A percentile compares a stretch with the other conserved stretches of the same genome.
Evolutionary conservation across 1,140 invertebrate species (phyloP).

Genomic region (Drosophila obscura): DNA sequence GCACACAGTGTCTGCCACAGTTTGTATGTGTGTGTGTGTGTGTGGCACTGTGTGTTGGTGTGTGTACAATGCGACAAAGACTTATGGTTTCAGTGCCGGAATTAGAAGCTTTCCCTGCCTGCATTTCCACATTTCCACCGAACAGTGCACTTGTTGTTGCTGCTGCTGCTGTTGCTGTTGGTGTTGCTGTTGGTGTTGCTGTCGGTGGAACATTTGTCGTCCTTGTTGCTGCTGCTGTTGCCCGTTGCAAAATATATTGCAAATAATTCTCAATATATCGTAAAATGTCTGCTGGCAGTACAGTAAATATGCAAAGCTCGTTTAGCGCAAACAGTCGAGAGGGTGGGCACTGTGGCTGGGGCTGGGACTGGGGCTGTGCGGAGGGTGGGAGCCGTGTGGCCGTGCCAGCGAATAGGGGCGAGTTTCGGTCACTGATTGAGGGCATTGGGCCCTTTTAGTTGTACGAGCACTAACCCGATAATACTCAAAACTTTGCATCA

Average conservation of each 20-base stretch:
- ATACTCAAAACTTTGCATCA: slow-evolving; percentile 21
- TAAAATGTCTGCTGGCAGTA: slow-evolving; percentile 79
- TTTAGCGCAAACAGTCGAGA: slow-evolving; percentile 70
- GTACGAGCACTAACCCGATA: slow-evolving; percentile 8
- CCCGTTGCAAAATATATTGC: slow-evolving; percentile 75
- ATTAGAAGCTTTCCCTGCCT: slow-evolving; percentile 82
- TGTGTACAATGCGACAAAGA: slow-evolving; percentile 79
- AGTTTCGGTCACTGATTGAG: slow-evolving; percentile 49
- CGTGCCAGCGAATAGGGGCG: slow-evolving; percentile 12
- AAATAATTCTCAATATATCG: slow-evolving; percentile 82
- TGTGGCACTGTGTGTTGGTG: slow-evolving; percentile 28
- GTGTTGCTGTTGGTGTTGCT: slow-evolving; percentile 55
- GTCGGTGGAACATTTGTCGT: slow-evolving; percentile 78
- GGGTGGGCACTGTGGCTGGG: slow-evolving; percentile 5
- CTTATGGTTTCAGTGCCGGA: slow-evolving; percentile 81
- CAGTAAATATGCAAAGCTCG: slow-evolving; percentile 82
- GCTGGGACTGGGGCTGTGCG: not conserved
- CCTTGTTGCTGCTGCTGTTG: slow-evolving; percentile 76
- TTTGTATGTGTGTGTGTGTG: slow-evolving; percentile 15
- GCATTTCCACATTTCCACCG: slow-evolving; percentile 61
- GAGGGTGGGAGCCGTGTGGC: not conserved
- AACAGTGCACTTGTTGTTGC: slow-evolving; percentile 38
- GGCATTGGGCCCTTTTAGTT: slow-evolving; percentile 36
- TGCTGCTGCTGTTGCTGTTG: slow-evolving; percentile 43
- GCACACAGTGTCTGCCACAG: not conserved